phyloP scores from a whole-genome alignment of 2,113 vertebrate species.

The Phyllopteryx taeniolatus region DNA sequence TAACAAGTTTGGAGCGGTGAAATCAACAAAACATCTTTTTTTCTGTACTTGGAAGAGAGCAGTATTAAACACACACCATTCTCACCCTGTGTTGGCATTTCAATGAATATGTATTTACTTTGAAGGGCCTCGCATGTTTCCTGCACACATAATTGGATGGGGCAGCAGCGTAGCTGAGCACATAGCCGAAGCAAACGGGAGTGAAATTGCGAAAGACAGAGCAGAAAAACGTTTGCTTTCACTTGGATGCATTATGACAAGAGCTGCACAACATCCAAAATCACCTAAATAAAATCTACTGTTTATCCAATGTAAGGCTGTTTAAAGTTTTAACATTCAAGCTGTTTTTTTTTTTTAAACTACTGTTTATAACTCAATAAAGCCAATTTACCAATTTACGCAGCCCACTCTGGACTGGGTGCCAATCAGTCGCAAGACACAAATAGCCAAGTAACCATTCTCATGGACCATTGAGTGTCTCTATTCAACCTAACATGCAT shows the following conservation, averaged over 20 bases:
- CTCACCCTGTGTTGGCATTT: slow-evolving; percentile 23
- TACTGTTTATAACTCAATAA: background rate
- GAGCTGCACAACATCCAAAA: slow-evolving; percentile 12
- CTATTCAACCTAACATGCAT: no score
- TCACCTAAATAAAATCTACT: slow-evolving; percentile 11
- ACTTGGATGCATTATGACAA: slow-evolving; percentile 33
- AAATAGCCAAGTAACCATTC: no score
- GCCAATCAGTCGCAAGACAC: no score
- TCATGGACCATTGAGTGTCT: no score
- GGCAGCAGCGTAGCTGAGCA: slow-evolving; percentile 29
- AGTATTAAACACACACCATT: background rate
- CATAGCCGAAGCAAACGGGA: slow-evolving; percentile 31
- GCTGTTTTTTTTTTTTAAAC: no score
- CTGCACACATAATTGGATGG: slow-evolving; percentile 29
- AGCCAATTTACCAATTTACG: background rate
- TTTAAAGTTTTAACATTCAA: background rate
- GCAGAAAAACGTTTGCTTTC: slow-evolving; percentile 32
- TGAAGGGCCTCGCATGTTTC: slow-evolving; percentile 31
- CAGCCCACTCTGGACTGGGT: background rate
- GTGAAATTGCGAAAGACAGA: slow-evolving; percentile 34
- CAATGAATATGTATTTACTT: slow-evolving; percentile 43
- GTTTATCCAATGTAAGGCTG: background rate
- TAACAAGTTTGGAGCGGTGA: slow-evolving; percentile 3
- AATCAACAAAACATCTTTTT: slow-evolving; percentile 17
- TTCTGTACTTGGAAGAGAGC: background rate